Conservation (phyloP, 2,888 invertebrate genomes). For the Orthosia gracilis region DNA sequence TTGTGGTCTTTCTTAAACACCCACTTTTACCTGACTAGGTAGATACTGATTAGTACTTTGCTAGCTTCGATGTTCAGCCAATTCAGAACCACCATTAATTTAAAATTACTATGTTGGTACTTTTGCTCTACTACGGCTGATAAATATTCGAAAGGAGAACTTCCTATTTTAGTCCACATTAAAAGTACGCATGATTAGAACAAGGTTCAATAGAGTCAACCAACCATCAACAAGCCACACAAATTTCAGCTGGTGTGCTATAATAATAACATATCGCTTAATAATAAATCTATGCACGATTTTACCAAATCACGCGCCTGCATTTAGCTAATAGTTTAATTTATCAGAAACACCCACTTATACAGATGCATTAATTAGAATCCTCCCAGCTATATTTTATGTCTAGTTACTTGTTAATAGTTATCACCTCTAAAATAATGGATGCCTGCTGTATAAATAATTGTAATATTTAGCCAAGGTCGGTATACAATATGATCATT, state of each 20-base stretch:
- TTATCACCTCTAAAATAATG: constrained; percentile 3
- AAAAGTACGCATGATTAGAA: too few relatives aligned
- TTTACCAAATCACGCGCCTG: constrained; percentile 17
- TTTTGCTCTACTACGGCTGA: too few relatives aligned
- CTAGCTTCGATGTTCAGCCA: too few relatives aligned
- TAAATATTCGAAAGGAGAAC: too few relatives aligned
- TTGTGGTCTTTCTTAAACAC: too few relatives aligned
- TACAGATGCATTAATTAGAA: constrained; percentile 4
- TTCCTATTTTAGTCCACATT: too few relatives aligned
- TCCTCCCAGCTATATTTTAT: constrained; percentile 7
- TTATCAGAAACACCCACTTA: background rate
- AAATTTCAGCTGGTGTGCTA: background rate
- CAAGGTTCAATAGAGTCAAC: background rate
- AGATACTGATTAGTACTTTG: too few relatives aligned
- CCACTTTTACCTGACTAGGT: too few relatives aligned
- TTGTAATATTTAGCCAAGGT: constrained; percentile 47
- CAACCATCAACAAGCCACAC: background rate
- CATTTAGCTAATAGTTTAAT: constrained; percentile 19
- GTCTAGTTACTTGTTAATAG: background rate
- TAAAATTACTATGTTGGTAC: too few relatives aligned
- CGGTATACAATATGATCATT: constrained; percentile 13
- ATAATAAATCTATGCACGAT: background rate
- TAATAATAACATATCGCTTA: background rate
- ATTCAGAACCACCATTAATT: too few relatives aligned
- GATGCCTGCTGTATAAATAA: constrained; percentile 44